phyloP scores from a whole-genome alignment of 2,113 vertebrate genomes.

The Callopanchax toddi region DNA sequence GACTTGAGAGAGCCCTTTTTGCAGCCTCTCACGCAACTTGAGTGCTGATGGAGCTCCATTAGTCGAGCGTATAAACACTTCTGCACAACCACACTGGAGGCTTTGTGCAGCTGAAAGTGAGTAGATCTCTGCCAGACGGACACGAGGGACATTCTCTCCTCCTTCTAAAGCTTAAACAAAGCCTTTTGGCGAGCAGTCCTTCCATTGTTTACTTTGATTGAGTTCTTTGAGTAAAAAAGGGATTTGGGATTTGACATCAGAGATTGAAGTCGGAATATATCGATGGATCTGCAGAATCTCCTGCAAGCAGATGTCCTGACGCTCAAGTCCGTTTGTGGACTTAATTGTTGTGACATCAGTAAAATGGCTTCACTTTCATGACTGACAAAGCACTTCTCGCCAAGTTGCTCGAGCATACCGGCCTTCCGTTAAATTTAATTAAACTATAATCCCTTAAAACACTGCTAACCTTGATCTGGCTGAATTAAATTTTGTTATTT shows the following conservation, averaged over 20 bases:
- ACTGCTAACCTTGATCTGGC: not conserved
- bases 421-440: not conserved
- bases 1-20: conserved; percentile 44
- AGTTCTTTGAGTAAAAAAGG: conserved; percentile 60
- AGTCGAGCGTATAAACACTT: conserved; percentile 51
- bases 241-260: conserved; percentile 60
- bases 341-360: conserved; percentile 1
- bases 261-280: conserved; percentile 42
- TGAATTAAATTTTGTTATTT: too few relatives aligned
- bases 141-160: conserved; percentile 56
- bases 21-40: conserved; percentile 35
- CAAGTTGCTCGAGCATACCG: not conserved
- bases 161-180: conserved; percentile 61
- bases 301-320: conserved; percentile 15
- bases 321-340: conserved; percentile 1
- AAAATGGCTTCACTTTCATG: conserved; percentile 7
- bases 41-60: conserved; percentile 62
- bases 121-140: conserved; percentile 51
- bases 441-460: not conserved
- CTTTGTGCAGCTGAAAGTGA: conserved; percentile 44
- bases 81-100: conserved; percentile 47
- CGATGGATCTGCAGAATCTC: conserved; percentile 41
- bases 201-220: conserved; percentile 70
- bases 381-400: conserved; percentile 4
- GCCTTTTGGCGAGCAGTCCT: conserved; percentile 57